A percentile compares a stretch with the other conserved stretches of the same genome.
These are phyloP conservation scores for Alauda arvensis DNA, from an alignment of 2,797 vertebrate genomes.

Conservation along the genomic window DNA sequence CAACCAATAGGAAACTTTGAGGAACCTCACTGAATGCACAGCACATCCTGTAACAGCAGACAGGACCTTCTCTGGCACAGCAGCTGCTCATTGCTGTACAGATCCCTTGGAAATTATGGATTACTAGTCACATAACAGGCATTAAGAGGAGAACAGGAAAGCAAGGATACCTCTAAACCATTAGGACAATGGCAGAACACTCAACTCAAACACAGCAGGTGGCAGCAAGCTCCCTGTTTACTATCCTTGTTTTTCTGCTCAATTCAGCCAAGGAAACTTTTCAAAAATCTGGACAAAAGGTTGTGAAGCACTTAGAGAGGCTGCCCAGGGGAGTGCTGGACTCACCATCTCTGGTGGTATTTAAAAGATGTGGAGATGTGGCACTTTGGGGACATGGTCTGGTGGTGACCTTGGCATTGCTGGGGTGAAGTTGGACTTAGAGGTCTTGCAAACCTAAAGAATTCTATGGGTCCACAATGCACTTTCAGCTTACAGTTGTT, in stretches of 20 bases:
- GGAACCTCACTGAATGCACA: background rate
- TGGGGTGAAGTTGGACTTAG: background rate
- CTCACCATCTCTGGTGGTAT: background rate
- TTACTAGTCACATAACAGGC: background rate
- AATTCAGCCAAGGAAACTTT: background rate
- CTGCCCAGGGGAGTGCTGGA: background rate
- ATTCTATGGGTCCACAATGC: background rate
- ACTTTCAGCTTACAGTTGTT: background rate
- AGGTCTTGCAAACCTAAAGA: background rate
- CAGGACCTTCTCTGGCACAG: background rate
- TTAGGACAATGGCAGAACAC: background rate
- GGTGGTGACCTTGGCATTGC: background rate
- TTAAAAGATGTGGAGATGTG: background rate
- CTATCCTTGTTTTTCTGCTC: background rate
- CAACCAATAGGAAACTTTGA: background rate
- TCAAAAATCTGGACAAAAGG: background rate
- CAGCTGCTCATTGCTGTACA: background rate
- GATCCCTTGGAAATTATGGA: background rate
- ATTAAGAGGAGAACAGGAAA: background rate
- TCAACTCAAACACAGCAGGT: slow-evolving; percentile 42
- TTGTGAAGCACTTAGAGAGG: background rate
- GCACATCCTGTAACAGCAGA: background rate
- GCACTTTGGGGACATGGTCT: background rate
- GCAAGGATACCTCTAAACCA: background rate
- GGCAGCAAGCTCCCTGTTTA: slow-evolving; percentile 33